These are phyloP conservation scores for Sigmodon hispidus DNA, from an alignment of 2,113 vertebrate species.

Conservation along the genomic window DNA sequence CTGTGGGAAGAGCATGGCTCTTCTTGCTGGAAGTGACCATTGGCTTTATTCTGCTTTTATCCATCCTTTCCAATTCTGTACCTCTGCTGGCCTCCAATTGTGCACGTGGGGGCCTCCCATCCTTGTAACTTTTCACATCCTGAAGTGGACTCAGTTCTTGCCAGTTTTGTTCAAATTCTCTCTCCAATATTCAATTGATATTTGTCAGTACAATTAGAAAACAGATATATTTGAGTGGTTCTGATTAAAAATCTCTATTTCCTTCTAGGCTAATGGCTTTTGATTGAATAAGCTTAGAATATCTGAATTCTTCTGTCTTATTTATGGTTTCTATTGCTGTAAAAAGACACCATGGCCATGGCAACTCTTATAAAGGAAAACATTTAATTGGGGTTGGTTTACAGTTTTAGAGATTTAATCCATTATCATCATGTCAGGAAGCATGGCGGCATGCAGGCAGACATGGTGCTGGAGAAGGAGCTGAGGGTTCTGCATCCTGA, in stretches of 20 bases:
- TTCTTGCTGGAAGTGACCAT: not conserved
- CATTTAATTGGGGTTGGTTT: not conserved
- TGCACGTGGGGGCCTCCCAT: not conserved
- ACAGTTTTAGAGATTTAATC: not conserved
- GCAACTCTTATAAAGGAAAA: not conserved
- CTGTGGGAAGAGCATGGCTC: not conserved
- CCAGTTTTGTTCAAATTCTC: slow-evolving; percentile 30
- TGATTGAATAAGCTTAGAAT: not conserved
- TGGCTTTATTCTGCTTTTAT: not conserved
- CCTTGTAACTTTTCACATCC: not conserved
- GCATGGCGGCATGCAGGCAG: not conserved
- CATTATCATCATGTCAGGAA: not conserved
- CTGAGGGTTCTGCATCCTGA: not conserved
- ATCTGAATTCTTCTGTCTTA: not conserved
- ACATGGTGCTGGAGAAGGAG: not conserved
- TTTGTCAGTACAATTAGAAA: not conserved
- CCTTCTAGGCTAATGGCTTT: not conserved
- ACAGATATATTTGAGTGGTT: not conserved
- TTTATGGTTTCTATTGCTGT: not conserved
- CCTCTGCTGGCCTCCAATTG: not conserved
- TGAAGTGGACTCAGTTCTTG: not conserved
- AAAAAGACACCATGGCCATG: not conserved
- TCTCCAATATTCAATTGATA: not conserved
- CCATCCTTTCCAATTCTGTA: not conserved
- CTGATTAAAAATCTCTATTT: not conserved